These are phyloP conservation scores for Equus przewalskii DNA, from an alignment of 2,113 vertebrate genomes.

Conservation along the genomic window DNA sequence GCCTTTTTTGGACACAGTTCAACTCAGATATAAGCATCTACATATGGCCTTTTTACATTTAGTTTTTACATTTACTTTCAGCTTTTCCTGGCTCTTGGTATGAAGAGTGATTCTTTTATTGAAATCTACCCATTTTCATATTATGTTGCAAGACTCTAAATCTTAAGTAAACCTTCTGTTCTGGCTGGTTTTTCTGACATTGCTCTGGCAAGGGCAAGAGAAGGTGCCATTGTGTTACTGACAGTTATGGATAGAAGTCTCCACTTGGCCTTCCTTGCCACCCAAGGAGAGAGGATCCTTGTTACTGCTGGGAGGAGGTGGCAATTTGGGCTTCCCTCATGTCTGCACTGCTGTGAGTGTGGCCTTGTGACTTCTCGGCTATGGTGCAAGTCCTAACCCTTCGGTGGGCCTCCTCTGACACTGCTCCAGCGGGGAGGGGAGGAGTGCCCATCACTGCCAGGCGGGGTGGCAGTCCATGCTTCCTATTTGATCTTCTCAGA, in stretches of 20 bases:
- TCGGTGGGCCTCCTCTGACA: not conserved
- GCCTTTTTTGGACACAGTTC: not conserved
- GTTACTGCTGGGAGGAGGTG: not conserved
- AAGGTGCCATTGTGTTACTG: not conserved
- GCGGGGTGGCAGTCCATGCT: not conserved
- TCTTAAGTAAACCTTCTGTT: not conserved
- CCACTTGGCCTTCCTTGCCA: not conserved
- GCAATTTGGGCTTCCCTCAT: not conserved
- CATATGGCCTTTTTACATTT: not conserved
- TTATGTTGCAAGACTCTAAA: not conserved
- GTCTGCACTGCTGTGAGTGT: not conserved
- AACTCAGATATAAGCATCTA: not conserved
- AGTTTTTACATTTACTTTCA: not conserved
- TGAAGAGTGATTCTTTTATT: not conserved
- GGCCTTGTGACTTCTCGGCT: rapidly evolving
- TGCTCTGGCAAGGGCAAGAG: not conserved
- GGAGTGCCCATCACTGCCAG: not conserved
- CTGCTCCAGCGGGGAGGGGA: not conserved
- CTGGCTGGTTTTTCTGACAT: not conserved
- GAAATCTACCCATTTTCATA: not conserved
- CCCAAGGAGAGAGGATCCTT: not conserved
- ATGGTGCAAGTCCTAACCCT: not conserved
- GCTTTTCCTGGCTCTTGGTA: not conserved
- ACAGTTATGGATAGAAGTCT: not conserved
- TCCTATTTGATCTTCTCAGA: not conserved